Conservation (phyloP, 2,797 vertebrate genomes). For the Eulemur coronatus region DNA sequence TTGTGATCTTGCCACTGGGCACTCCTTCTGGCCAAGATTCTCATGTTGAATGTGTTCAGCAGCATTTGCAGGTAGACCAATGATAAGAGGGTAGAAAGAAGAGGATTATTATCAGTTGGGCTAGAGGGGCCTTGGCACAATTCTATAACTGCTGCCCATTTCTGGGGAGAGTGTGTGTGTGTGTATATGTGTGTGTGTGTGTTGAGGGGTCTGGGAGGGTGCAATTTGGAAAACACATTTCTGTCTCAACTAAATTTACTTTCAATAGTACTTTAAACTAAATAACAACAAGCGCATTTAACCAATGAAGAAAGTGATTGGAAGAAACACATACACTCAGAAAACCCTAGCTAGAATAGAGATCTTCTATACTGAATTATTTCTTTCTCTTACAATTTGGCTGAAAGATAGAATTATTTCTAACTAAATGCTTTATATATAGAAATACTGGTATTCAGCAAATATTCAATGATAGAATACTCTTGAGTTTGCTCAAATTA, state of each 20-base stretch:
- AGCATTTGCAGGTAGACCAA: not conserved
- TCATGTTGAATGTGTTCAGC: not conserved
- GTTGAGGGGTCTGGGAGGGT: not conserved
- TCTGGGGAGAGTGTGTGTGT: not conserved
- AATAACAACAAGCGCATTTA: not conserved
- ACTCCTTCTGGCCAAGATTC: not conserved
- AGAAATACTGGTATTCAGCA: not conserved
- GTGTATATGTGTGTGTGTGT: not conserved
- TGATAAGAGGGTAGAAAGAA: not conserved
- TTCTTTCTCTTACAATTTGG: not conserved
- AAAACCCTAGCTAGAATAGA: not conserved
- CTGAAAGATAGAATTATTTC: slow-evolving; percentile 15
- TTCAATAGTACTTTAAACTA: not conserved
- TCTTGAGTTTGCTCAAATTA: not conserved
- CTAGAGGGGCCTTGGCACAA: not conserved
- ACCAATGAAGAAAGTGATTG: not conserved
- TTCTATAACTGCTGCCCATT: not conserved
- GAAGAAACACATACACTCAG: not conserved
- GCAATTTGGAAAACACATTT: not conserved
- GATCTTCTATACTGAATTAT: not conserved
- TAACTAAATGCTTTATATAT: not conserved
- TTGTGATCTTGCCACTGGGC: not conserved
- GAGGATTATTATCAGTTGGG: not conserved
- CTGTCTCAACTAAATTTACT: not conserved
- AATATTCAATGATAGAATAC: not conserved